phyloP scores from a whole-genome alignment of 1,140 invertebrate genomes.

The Conus betulinus region DNA sequence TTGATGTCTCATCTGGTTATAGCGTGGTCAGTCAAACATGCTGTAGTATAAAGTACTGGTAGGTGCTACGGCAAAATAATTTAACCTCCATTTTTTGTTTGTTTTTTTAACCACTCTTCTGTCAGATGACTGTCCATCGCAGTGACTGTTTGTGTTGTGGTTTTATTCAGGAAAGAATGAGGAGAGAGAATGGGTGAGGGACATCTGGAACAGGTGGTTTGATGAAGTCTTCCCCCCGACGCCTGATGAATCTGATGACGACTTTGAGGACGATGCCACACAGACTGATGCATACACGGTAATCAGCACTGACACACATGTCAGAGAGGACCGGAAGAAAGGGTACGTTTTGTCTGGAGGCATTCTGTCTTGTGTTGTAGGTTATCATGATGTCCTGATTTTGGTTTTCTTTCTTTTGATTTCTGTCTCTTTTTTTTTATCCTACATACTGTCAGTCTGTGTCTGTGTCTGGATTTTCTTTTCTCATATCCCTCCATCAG shows the following conservation, averaged over 20 bases:
- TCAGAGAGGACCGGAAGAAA: slow-evolving; percentile 53
- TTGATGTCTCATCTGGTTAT: no score
- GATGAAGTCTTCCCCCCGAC: slow-evolving; percentile 72
- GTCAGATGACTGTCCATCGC: no score
- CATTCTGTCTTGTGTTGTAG: background rate
- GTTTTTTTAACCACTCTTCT: no score
- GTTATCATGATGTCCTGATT: background rate
- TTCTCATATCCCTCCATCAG: no score
- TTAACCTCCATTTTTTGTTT: no score
- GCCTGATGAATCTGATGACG: slow-evolving; percentile 62
- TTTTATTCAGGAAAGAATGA: slow-evolving; percentile 49
- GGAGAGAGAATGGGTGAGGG: slow-evolving; percentile 70
- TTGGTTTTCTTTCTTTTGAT: background rate
- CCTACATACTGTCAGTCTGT: background rate
- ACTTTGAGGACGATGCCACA: slow-evolving; percentile 53
- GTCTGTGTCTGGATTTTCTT: no score
- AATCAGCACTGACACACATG: slow-evolving; percentile 37
- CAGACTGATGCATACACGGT: slow-evolving; percentile 20
- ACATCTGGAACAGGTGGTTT: slow-evolving; percentile 75
- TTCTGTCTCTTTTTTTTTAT: background rate
- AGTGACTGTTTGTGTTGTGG: background rate
- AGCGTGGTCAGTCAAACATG: no score
- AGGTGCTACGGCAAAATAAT: no score
- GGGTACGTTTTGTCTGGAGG: background rate
- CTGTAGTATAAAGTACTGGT: no score